Percentiles rank a stretch among this genome's conserved stretches.
These are phyloP conservation scores for Saccopteryx leptura DNA, from an alignment of 2,113 vertebrate genomes.

Conservation along the genomic window DNA sequence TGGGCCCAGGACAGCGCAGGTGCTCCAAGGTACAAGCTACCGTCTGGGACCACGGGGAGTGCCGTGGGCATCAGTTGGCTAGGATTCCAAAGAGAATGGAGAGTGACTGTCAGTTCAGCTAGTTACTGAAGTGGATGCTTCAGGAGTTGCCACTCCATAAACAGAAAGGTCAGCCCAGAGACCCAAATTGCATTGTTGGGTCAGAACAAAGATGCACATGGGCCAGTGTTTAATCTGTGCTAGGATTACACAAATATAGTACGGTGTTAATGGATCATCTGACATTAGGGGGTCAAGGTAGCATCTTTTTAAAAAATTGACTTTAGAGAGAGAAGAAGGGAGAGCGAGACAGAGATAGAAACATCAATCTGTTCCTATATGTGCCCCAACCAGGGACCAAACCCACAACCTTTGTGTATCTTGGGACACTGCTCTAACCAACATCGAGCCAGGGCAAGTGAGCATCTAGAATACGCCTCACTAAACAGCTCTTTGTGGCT, in stretches of 20 bases:
- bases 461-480: neutral
- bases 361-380: too few relatives aligned
- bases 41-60: neutral
- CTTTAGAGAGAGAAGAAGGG: too few relatives aligned
- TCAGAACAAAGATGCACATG: conserved; percentile 13
- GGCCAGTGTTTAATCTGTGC: neutral
- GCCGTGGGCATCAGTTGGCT: neutral
- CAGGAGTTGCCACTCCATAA: neutral
- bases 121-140: neutral
- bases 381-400: too few relatives aligned
- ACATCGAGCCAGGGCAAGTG: neutral
- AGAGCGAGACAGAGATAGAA: too few relatives aligned
- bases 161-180: neutral
- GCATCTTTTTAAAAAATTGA: neutral
- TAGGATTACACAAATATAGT: neutral
- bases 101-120: neutral
- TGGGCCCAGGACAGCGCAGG: neutral
- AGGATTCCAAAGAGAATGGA: neutral
- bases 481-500: neutral
- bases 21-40: neutral
- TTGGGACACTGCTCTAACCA: too few relatives aligned
- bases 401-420: too few relatives aligned
- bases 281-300: neutral
- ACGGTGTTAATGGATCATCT: neutral
- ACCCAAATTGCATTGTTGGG: neutral